Conservation (phyloP, 2,797 vertebrate species). For the Huso huso region DNA sequence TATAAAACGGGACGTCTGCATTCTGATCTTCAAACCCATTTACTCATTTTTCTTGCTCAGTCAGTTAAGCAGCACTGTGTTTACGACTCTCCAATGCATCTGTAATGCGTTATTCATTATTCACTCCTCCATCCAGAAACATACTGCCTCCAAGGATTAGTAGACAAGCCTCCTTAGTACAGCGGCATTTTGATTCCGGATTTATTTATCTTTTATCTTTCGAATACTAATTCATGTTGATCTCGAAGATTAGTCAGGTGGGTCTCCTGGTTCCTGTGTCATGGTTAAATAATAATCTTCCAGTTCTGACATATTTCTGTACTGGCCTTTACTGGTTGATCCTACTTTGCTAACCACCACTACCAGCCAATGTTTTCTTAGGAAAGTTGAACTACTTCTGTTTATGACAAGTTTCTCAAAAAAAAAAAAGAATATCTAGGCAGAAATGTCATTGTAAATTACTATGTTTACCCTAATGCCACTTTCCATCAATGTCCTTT, state of each 20-base stretch:
- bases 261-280: conserved; percentile 25
- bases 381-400: too few relatives aligned
- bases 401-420: too few relatives aligned
- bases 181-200: conserved; percentile 29
- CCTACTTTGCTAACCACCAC: too few relatives aligned
- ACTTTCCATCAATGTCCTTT: too few relatives aligned
- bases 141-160: background rate
- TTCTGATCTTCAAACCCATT: conserved; percentile 2
- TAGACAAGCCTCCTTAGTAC: background rate
- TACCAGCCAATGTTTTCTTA: too few relatives aligned
- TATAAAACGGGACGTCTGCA: background rate
- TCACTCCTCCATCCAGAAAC: background rate
- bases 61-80: background rate
- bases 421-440: too few relatives aligned
- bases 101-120: background rate
- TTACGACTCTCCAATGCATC: background rate
- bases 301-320: background rate
- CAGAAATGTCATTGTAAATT: too few relatives aligned
- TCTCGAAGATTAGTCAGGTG: conserved; percentile 34
- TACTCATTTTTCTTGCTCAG: background rate
- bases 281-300: conserved; percentile 25
- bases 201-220: conserved; percentile 42
- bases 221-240: conserved; percentile 31
- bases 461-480: too few relatives aligned
- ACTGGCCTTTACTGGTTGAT: too few relatives aligned